phyloP scores from a whole-genome alignment of 2,888 invertebrate genomes.

The Philereme vetulata region DNA sequence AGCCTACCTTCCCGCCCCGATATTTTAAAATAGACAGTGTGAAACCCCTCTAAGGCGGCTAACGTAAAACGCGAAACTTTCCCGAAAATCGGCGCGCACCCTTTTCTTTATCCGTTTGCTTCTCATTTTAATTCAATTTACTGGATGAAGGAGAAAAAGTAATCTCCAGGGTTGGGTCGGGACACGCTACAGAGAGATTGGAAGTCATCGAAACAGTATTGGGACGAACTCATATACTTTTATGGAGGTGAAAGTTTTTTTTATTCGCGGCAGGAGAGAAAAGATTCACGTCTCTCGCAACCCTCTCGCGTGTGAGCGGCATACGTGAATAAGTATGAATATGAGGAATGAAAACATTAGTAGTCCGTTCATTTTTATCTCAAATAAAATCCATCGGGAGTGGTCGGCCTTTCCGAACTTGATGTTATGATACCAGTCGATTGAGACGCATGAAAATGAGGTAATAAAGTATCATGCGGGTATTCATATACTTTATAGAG shows the following conservation, averaged over 20 bases:
- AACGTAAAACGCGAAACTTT: slow-evolving; percentile 66
- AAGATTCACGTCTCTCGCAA: slow-evolving; percentile 68
- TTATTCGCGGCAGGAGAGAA: slow-evolving; percentile 75
- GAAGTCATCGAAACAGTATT: slow-evolving; percentile 80
- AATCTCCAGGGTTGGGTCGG: slow-evolving; percentile 79
- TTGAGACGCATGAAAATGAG: slow-evolving; percentile 42
- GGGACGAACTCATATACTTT: slow-evolving; percentile 82
- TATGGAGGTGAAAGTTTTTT: slow-evolving; percentile 76
- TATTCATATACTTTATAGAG: slow-evolving; percentile 25
- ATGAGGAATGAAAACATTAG: slow-evolving; percentile 64
- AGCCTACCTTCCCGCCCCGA: slow-evolving; percentile 17
- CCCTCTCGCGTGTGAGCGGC: slow-evolving; percentile 62
- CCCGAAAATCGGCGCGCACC: slow-evolving; percentile 71
- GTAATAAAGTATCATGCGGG: slow-evolving; percentile 32
- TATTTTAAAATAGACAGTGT: slow-evolving; percentile 43
- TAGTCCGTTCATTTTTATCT: slow-evolving; percentile 59
- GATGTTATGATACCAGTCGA: slow-evolving; percentile 43
- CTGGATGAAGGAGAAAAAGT: slow-evolving; percentile 80
- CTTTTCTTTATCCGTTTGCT: slow-evolving; percentile 78
- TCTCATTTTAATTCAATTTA: slow-evolving; percentile 82
- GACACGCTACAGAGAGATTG: slow-evolving; percentile 78
- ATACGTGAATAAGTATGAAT: slow-evolving; percentile 66
- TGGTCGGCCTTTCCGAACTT: slow-evolving; percentile 43
- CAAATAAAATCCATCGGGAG: slow-evolving; percentile 51
- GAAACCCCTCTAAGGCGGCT: slow-evolving; percentile 47